These are phyloP conservation scores for Phenacoccus solenopsis DNA, from an alignment of 1,140 invertebrate species.

Conservation along the genomic window DNA sequence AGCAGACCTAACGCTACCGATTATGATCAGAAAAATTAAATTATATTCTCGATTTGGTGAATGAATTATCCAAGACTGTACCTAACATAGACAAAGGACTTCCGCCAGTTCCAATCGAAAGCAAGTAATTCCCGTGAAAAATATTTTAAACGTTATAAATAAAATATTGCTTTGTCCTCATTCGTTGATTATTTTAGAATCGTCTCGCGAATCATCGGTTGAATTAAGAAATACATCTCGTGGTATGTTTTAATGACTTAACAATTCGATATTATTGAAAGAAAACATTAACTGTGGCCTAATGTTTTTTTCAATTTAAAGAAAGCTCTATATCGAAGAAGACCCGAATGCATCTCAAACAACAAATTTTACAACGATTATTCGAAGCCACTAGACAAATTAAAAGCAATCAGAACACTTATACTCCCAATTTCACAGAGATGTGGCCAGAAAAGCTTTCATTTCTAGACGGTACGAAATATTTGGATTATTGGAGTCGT, in stretches of 20 bases:
- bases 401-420: neutral
- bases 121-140: neutral
- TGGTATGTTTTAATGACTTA: neutral
- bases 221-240: neutral
- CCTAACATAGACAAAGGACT: neutral
- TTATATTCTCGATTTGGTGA: conserved; percentile 34
- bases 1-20: conserved; percentile 41
- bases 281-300: no score
- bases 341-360: neutral
- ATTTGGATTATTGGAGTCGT: no score
- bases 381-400: neutral
- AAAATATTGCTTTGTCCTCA: neutral
- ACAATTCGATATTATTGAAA: neutral
- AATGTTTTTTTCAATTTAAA: neutral
- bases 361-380: neutral
- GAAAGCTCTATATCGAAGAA: neutral
- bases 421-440: conserved; percentile 25
- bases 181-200: no score
- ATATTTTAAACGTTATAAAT: no score
- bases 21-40: conserved; percentile 51
- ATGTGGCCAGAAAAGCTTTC: neutral
- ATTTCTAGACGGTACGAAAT: neutral
- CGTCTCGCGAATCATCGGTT: neutral
- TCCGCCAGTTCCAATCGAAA: neutral
- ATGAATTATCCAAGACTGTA: neutral